Conservation (phyloP, 2,797 vertebrate genomes). For the Bradypodion ventrale region DNA sequence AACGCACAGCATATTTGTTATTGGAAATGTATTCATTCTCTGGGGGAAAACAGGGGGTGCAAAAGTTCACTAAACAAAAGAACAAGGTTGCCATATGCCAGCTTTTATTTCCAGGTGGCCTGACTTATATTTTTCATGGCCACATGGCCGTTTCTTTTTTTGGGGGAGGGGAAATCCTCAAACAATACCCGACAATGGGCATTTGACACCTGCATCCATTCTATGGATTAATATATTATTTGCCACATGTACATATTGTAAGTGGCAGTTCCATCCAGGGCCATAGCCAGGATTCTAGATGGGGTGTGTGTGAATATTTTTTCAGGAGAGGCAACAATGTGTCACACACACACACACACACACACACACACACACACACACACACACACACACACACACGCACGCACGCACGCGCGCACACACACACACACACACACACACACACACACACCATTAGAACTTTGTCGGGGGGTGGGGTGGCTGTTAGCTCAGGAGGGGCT, state of each 20-base stretch:
- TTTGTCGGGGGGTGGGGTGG: too few species aligned
- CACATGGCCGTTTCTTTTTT: not conserved
- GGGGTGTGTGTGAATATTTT: too few species aligned
- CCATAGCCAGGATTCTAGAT: too few species aligned
- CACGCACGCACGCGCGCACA: too few species aligned
- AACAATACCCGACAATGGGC: not conserved
- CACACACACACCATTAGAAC: too few species aligned
- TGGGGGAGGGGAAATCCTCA: too few species aligned
- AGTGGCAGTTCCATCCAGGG: not conserved
- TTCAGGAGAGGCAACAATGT: too few species aligned
- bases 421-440: too few species aligned
- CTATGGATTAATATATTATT: not conserved
- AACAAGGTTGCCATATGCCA: conserved; percentile 19
- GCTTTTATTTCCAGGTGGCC: not conserved
- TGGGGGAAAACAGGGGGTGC: conserved; percentile 49
- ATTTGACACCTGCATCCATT: not conserved
- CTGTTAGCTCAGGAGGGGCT: too few species aligned
- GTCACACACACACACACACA: too few species aligned
- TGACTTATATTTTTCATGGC: not conserved
- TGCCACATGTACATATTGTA: not conserved
- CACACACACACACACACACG: too few species aligned
- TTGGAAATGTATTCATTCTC: conserved; percentile 37
- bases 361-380: too few species aligned
- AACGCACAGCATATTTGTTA: conserved; percentile 20
- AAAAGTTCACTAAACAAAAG: conserved; percentile 57